Percentiles rank a stretch among this genome's conserved stretches.
Conservation (phyloP, 2,797 vertebrate species). For the Melanotaenia trifasciata region DNA sequence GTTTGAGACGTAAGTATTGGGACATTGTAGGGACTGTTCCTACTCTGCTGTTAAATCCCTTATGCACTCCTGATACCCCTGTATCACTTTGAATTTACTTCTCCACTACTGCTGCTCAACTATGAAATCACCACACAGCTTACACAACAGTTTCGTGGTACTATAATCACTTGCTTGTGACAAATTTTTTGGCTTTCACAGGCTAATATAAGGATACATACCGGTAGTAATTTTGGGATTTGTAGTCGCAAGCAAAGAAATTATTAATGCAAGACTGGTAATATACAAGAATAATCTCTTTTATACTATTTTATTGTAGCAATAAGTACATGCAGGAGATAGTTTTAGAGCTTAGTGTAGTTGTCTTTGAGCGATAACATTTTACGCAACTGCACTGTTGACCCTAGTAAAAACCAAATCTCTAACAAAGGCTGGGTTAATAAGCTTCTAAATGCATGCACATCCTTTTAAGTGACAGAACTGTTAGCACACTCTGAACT, state of each 20-base stretch:
- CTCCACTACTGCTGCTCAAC: slow-evolving; percentile 24
- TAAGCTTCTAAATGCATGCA: neutral
- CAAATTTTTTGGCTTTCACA: slow-evolving; percentile 31
- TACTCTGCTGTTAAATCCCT: slow-evolving; percentile 46
- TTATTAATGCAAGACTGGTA: slow-evolving; percentile 22
- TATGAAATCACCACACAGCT: slow-evolving; percentile 24
- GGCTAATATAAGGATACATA: slow-evolving; percentile 12
- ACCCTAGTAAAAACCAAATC: slow-evolving; percentile 1
- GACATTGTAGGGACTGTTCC: slow-evolving; percentile 40
- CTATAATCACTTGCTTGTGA: slow-evolving; percentile 18
- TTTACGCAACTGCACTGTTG: neutral
- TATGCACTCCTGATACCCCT: slow-evolving; percentile 23
- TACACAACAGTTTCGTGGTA: slow-evolving; percentile 18
- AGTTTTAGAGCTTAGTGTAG: neutral
- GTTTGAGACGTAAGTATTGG: slow-evolving; percentile 34
- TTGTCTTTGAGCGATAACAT: neutral
- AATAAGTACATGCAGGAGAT: neutral
- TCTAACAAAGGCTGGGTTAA: slow-evolving; percentile 1
- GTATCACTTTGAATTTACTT: slow-evolving; percentile 38
- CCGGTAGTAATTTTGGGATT: slow-evolving; percentile 22
- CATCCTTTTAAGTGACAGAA: neutral
- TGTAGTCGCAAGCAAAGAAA: neutral
- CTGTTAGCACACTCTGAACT: neutral
- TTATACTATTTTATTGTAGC: neutral
- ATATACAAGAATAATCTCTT: neutral